A percentile compares a stretch with the other conserved stretches of the same genome.
Conservation (phyloP, 2,888 invertebrate species). For the Pherbina coryleti region DNA sequence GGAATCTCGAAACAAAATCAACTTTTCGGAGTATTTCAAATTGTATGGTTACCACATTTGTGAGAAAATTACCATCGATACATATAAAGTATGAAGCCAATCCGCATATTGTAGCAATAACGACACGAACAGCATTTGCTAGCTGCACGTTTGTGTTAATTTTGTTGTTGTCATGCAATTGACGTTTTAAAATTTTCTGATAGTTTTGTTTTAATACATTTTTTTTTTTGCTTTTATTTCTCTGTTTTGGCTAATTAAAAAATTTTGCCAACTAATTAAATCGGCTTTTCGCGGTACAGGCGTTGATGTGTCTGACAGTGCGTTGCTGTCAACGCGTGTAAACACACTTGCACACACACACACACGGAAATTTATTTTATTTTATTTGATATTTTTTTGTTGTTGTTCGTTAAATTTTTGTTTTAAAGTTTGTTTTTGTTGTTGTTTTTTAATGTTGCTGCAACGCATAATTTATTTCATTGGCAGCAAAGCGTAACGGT, state of each 20-base stretch:
- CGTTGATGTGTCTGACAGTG: slow-evolving; percentile 1
- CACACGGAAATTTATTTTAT: background rate
- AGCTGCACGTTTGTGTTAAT: background rate
- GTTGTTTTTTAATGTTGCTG: background rate
- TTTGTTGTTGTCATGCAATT: background rate
- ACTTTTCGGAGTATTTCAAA: no score
- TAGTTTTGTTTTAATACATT: no score
- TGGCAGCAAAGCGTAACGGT: slow-evolving; percentile 19
- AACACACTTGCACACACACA: background rate
- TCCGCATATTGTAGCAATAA: no score
- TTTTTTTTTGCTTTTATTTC: no score
- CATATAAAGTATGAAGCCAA: no score
- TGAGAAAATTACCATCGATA: no score
- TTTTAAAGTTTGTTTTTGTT: background rate
- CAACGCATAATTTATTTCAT: slow-evolving; percentile 22
- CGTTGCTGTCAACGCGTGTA: slow-evolving; percentile 7
- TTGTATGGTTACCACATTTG: no score
- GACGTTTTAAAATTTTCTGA: background rate
- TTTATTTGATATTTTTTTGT: background rate
- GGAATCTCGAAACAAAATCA: no score
- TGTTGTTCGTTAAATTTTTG: background rate
- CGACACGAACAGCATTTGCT: background rate
- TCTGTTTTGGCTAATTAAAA: slow-evolving; percentile 8
- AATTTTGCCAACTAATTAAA: slow-evolving; percentile 27
- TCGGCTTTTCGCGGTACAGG: slow-evolving; percentile 2